These are phyloP conservation scores for Malurus melanocephalus DNA, from an alignment of 2,113 vertebrate genomes.

Conservation along the genomic window DNA sequence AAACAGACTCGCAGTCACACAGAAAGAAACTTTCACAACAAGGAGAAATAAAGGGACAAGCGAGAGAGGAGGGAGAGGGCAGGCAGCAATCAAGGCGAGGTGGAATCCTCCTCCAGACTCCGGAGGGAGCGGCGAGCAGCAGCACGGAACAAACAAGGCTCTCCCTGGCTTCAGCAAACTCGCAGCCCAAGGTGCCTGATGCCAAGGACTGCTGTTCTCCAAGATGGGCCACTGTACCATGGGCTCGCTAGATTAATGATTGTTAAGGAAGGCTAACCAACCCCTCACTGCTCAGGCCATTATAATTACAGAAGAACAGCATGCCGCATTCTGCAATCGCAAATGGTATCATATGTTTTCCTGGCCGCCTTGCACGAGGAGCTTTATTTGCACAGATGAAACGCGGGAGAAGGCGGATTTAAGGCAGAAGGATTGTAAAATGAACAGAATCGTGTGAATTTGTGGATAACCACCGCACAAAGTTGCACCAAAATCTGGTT, in stretches of 20 bases:
- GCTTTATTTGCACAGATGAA: conserved; percentile 47
- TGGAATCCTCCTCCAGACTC: conserved; percentile 27
- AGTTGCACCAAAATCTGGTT: background rate
- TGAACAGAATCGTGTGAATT: background rate
- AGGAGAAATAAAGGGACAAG: conserved; percentile 71
- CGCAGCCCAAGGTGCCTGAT: conserved; percentile 51
- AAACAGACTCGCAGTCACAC: conserved; percentile 74
- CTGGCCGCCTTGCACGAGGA: conserved; percentile 75
- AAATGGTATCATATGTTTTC: conserved; percentile 95
- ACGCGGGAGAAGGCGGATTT: background rate
- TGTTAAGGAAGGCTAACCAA: conserved; percentile 70
- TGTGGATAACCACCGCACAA: background rate
- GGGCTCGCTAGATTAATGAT: conserved; percentile 77
- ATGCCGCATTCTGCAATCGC: conserved; percentile 84
- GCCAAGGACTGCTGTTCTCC: conserved; percentile 75
- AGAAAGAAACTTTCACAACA: conserved; percentile 72
- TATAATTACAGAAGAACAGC: conserved; percentile 97
- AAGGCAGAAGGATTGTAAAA: conserved; percentile 8
- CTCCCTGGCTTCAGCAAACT: conserved; percentile 38
- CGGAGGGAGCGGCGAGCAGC: conserved; percentile 21
- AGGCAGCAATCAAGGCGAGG: conserved; percentile 40
- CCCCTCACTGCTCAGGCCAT: conserved; percentile 80
- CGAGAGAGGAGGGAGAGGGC: conserved; percentile 58
- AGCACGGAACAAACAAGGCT: conserved; percentile 50
- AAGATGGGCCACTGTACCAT: conserved; percentile 67